phyloP scores from a whole-genome alignment of 2,797 vertebrate species.

The Dromococcyx pavoninus region DNA sequence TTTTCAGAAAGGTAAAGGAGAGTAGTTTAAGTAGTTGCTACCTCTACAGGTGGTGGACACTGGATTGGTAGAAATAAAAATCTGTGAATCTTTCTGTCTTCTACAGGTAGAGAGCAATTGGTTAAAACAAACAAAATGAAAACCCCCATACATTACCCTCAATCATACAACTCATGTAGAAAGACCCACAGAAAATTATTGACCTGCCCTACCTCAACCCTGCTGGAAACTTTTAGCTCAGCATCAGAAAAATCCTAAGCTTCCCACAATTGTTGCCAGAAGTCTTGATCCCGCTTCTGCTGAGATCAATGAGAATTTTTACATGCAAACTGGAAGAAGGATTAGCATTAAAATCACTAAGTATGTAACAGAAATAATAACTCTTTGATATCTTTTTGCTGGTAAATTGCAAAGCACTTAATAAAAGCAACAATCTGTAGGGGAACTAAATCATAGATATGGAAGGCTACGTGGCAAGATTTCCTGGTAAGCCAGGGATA shows the following conservation, averaged over 20 bases:
- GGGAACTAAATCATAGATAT: background rate
- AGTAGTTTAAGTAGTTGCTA: background rate
- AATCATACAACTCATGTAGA: background rate
- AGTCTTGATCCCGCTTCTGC: background rate
- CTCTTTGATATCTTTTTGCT: background rate
- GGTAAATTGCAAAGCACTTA: background rate
- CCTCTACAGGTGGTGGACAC: background rate
- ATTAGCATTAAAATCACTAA: background rate
- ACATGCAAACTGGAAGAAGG: background rate
- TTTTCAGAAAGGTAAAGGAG: background rate
- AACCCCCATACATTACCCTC: background rate
- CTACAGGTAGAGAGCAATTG: background rate
- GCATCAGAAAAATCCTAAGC: background rate
- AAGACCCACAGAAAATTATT: background rate
- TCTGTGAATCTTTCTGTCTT: background rate
- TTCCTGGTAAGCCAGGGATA: background rate
- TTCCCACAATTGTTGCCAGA: background rate
- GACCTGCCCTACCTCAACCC: background rate
- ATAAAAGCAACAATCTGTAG: background rate
- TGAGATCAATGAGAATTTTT: constrained; percentile 7
- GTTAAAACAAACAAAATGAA: background rate
- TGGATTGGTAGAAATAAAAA: background rate
- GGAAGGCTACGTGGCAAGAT: background rate
- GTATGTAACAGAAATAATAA: background rate
- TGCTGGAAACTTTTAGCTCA: background rate